A percentile compares a stretch with the other conserved stretches of the same genome.
phyloP scores from a whole-genome alignment of 2,888 invertebrate genomes.

The Rhagonycha fulva region DNA sequence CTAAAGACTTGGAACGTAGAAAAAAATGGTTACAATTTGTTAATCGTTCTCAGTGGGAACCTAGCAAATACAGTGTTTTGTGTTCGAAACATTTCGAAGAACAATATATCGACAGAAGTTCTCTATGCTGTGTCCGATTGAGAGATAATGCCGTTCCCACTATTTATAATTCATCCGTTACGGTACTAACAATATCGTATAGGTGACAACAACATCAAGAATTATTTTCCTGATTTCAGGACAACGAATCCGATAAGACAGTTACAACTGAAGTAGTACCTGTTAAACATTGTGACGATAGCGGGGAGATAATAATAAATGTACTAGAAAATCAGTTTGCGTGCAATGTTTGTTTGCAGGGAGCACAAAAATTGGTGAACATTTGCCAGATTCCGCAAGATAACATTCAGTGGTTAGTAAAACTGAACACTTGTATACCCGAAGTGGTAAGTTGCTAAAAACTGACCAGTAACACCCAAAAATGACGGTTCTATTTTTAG shows the following conservation, averaged over 20 bases:
- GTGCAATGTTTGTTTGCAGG: slow-evolving; percentile 13
- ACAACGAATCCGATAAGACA: neutral
- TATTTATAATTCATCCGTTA: neutral
- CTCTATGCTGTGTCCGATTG: neutral
- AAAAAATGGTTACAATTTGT: neutral
- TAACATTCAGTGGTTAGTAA: slow-evolving; percentile 4
- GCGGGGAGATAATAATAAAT: neutral
- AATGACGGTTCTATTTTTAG: neutral
- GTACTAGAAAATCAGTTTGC: neutral
- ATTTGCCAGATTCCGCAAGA: slow-evolving; percentile 1
- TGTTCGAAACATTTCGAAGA: slow-evolving; percentile 3
- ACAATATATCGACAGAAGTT: neutral
- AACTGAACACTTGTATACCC: slow-evolving; percentile 10
- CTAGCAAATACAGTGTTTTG: slow-evolving; percentile 1
- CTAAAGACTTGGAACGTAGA: neutral
- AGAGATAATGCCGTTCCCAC: neutral
- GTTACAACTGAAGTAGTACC: neutral
- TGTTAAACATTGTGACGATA: neutral
- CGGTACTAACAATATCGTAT: neutral
- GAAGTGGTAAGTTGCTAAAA: slow-evolving; percentile 7
- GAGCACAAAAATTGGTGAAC: neutral
- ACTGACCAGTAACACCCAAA: neutral
- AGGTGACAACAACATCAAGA: neutral
- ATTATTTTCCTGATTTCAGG: neutral
- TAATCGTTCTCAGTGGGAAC: neutral